phyloP scores from a whole-genome alignment of 2,797 vertebrate species.

The Tokudaia muenninki region DNA sequence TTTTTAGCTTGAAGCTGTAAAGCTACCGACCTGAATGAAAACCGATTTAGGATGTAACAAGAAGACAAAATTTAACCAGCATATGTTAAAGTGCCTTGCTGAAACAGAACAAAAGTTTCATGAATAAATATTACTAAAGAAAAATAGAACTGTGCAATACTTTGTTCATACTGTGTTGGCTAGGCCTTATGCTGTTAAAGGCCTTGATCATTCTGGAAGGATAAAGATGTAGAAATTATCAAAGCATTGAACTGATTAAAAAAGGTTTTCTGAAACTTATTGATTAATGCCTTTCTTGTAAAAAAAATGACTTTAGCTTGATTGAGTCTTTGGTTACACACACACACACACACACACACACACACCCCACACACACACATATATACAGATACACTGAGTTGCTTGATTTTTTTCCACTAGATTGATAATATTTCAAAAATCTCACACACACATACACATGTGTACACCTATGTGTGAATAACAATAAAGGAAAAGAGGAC shows the following conservation, averaged over 20 bases:
- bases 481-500: neutral
- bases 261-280: neutral
- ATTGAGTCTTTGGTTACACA: neutral
- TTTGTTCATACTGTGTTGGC: conserved; percentile 20
- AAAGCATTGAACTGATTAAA: neutral
- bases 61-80: conserved; percentile 80
- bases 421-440: neutral
- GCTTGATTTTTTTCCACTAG: neutral
- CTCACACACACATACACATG: neutral
- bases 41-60: conserved; percentile 80
- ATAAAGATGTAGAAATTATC: conserved; percentile 16
- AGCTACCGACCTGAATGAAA: conserved; percentile 83
- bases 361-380: neutral
- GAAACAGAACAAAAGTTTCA: conserved; percentile 78
- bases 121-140: conserved; percentile 71
- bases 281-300: neutral
- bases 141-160: neutral
- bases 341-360: neutral
- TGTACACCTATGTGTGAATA: neutral
- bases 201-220: neutral
- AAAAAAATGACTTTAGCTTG: neutral
- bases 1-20: conserved; percentile 82
- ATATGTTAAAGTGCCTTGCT: conserved; percentile 74
- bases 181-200: conserved; percentile 19
- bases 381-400: neutral